These are phyloP conservation scores for Polymixis flavicincta DNA, from an alignment of 2,888 invertebrate species.

Conservation along the genomic window DNA sequence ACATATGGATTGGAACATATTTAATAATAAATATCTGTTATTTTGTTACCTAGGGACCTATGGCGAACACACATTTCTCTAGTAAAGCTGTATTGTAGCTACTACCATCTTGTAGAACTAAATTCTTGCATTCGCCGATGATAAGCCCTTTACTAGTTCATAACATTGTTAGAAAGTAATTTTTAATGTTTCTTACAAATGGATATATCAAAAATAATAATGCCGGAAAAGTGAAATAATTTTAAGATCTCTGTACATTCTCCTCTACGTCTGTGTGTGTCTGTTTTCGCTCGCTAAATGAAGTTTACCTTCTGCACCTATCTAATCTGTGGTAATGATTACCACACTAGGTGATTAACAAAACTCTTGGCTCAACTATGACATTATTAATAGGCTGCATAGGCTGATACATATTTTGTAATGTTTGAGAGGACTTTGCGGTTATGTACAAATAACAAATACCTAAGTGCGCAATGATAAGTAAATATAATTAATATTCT, in stretches of 20 bases:
- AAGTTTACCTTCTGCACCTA: background rate
- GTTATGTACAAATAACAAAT: constrained; percentile 24
- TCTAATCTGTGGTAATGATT: constrained; percentile 9
- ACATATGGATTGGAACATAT: too few species aligned
- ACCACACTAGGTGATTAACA: constrained; percentile 46
- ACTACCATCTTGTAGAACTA: too few species aligned
- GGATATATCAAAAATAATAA: too few species aligned
- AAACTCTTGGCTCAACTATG: constrained; percentile 52
- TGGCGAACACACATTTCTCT: too few species aligned
- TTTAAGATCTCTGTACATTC: background rate
- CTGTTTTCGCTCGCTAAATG: background rate
- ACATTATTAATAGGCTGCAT: constrained; percentile 46
- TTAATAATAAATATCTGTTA: too few species aligned
- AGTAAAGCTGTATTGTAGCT: too few species aligned
- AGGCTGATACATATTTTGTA: constrained; percentile 55
- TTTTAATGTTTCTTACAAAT: too few species aligned
- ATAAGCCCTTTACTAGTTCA: too few species aligned
- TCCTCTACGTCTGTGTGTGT: background rate
- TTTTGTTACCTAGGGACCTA: too few species aligned
- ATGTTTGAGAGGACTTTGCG: constrained; percentile 38
- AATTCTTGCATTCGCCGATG: too few species aligned
- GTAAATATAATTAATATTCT: constrained; percentile 51
- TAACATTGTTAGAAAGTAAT: too few species aligned
- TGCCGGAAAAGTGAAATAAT: too few species aligned
- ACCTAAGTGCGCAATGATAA: constrained; percentile 31